These are phyloP conservation scores for Thymallus thymallus DNA, from an alignment of 2,113 vertebrate species.

Conservation along the genomic window DNA sequence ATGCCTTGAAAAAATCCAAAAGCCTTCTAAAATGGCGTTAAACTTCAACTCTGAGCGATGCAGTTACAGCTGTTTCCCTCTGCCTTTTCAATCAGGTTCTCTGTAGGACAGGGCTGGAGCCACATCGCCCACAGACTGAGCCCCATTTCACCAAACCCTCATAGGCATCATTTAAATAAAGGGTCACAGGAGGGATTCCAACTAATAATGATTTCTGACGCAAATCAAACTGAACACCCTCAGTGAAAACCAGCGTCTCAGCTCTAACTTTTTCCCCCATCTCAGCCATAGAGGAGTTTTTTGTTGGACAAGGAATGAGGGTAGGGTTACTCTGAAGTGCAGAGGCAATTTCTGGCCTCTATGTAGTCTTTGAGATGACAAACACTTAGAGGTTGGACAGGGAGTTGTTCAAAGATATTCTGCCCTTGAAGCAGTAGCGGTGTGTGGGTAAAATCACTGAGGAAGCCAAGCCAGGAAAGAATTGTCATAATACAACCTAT, in stretches of 20 bases:
- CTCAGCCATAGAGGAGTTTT: no score
- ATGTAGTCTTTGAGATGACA: slow-evolving; percentile 25
- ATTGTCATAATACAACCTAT: no score
- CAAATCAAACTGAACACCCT: no score
- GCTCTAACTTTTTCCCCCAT: no score
- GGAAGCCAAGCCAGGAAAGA: no score
- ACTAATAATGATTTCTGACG: not conserved
- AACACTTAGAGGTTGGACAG: slow-evolving; percentile 25
- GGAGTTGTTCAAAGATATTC: slow-evolving; percentile 24
- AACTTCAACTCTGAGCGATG: no score
- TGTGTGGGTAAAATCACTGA: no score
- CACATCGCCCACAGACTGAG: slow-evolving; percentile 27
- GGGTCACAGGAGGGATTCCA: slow-evolving; percentile 11
- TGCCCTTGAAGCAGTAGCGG: not conserved
- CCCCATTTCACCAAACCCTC: slow-evolving; percentile 22
- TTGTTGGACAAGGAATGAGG: no score
- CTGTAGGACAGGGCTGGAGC: slow-evolving; percentile 57
- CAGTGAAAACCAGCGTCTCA: no score
- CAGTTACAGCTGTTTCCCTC: slow-evolving; percentile 50
- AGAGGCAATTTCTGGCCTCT: not conserved
- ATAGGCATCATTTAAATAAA: slow-evolving; percentile 44
- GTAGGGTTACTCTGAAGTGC: no score
- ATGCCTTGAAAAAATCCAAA: not conserved
- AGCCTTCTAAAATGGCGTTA: no score
- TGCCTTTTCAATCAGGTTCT: slow-evolving; percentile 63